phyloP scores from a whole-genome alignment of 1,140 invertebrate species.

The Halyomorpha halys region DNA sequence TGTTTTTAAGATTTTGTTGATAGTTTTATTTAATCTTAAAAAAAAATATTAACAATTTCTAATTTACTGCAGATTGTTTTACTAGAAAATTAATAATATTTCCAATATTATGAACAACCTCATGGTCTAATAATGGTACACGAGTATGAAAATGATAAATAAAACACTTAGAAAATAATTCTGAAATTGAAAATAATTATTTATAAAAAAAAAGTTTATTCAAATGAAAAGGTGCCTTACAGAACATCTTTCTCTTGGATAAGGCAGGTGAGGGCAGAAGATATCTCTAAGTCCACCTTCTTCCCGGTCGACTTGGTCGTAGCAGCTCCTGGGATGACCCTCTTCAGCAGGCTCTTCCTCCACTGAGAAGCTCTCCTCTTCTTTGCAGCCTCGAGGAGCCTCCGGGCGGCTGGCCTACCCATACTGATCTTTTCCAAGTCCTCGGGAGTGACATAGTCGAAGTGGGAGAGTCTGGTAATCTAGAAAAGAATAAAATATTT shows the following conservation, averaged over 20 bases:
- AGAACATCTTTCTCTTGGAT: constrained; percentile 76
- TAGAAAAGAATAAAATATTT: constrained; percentile 31
- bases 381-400: constrained; percentile 83
- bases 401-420: constrained; percentile 78
- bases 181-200: too few relatives aligned
- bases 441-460: constrained; percentile 88
- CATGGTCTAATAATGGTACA: too few relatives aligned
- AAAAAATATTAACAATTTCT: too few relatives aligned
- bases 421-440: constrained; percentile 92
- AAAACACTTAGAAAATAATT: too few relatives aligned
- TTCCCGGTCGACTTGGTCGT: background rate
- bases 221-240: too few relatives aligned
- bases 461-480: constrained; percentile 81
- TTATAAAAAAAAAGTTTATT: too few relatives aligned
- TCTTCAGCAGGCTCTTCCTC: constrained; percentile 75
- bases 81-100: too few relatives aligned
- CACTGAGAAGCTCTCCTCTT: constrained; percentile 71
- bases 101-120: too few relatives aligned
- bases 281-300: constrained; percentile 32
- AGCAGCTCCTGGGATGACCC: constrained; percentile 56
- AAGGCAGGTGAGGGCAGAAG: constrained; percentile 60
- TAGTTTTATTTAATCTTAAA: too few relatives aligned
- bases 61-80: too few relatives aligned
- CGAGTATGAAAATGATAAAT: too few relatives aligned
- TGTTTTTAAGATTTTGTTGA: too few relatives aligned